Base-by-base conservation (phyloP, 2,113 vertebrate genomes). In the Helogale parvula region DNA sequence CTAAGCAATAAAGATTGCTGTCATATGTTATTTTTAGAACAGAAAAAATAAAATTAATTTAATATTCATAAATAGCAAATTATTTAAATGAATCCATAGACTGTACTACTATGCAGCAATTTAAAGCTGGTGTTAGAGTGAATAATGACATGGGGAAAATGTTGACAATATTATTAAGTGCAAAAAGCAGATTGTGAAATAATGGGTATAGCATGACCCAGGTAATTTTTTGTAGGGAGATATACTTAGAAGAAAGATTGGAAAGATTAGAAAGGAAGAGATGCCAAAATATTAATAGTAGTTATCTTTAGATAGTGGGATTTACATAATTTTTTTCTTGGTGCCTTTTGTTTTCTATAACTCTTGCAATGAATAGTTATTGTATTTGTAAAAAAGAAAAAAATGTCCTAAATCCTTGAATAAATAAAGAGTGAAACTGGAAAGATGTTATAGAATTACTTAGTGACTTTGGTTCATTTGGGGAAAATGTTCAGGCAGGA, bases 291-390 rank as follows among this genome's bases (percentile, higher is more conserved):
- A 27, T 54, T 57, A 12, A 77, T 27, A 54, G 52, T 19, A 6
- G 27, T 79, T 90, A 23, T 81, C 10, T 38, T 10, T 71, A 41
- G n/a, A 25, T 17, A 72, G 33, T 88, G 57, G 68, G 23, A 86
- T 69, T 88, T 35, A 38, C 15, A 16, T 76, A 41, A 71, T 83
- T 90, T 92, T 52, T 33, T 90, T 79, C 14, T 86, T 89, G 23
- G n/a, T 66, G 17, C 14, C 7, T 52, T 88, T 84, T 81, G 5
- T 95, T 93, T 72, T 95, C 38, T 92, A 45, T 69, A 93, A 77
- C 31, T 81, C 9, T 41, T 96, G 35, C 5, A 93, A 19, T 92
- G 50, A 90, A 52, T 90, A 80, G 74, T 83, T 83, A 17, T 96
- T 79, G 63, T 17, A 50, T 68, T 83, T 95, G 25, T 69, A 77